Base-by-base conservation (phyloP, 23 tunicate genomes). In the Styela clava region DNA sequence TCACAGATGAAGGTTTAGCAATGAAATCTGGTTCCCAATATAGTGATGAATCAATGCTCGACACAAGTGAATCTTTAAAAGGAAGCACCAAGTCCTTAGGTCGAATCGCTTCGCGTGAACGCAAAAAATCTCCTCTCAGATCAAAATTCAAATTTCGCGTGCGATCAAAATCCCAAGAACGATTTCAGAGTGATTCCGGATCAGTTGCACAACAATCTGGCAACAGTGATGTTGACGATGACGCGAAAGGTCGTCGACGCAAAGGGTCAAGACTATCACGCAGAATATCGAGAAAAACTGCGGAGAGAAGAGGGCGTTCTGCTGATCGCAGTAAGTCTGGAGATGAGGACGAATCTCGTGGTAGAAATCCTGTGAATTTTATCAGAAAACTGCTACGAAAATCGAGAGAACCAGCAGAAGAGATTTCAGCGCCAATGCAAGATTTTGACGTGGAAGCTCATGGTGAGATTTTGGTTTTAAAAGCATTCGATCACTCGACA, bases 161-260 rank as follows among this genome's bases (percentile, higher is more conserved):
- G 35, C 74, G 96, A 19, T 86, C 96, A n/a, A 91, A 91, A 81
- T 91, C 96, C 7, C 87, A 82, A 62, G 96, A 91, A 31, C 79
- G 96, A 34, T 29, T 28, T 30, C 77, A 34, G 34, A 34, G 37
- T 21, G 77, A 71, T 34, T 85, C 95, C n/a, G 81, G 32, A 63
- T 79, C 82, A 33, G 69, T 83, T 63, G 83, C 79, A 33, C 62
- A 30, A 2, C 84, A 82, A 61, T 31, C 87, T 0, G 29, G 67
- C n/a, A 83, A 73, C 26, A 63, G 33, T 18, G 89, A 69, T 76
- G 78, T 20, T 7, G 89, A 79, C 32, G 89, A 85, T 1, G 82
- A 85, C 24, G 83, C 37, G 2, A 68, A 73, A 27, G 35, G 74
- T 32, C 88, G 78, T 9, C 61, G 83, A 30, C 51, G 64, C 23